phyloP scores from a whole-genome alignment of 2,113 vertebrate genomes.

The Terrapene triunguis region DNA sequence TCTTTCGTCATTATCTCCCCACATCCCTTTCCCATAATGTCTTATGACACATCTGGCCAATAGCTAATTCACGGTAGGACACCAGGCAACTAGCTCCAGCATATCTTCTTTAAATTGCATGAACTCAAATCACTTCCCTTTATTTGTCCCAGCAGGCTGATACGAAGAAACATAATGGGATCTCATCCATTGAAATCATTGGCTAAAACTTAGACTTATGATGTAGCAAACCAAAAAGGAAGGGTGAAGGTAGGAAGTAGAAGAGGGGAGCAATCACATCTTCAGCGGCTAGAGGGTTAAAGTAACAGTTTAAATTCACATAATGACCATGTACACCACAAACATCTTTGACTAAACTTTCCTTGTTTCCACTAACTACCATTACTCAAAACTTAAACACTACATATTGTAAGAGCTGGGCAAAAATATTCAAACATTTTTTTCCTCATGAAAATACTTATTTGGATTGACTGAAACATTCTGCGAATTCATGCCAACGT shows the following conservation, averaged over 20 bases:
- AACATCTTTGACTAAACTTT: background rate
- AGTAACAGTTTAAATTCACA: background rate
- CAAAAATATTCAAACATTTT: no score
- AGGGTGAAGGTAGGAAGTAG: background rate
- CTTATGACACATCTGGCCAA: background rate
- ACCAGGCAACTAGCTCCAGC: background rate
- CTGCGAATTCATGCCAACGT: no score
- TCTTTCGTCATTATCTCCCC: background rate
- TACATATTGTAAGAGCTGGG: background rate
- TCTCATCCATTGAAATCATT: background rate
- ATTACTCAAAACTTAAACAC: background rate
- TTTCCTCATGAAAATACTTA: no score
- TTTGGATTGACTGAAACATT: no score
- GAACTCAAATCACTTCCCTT: fast-evolving
- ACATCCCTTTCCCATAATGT: background rate
- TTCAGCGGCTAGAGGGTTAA: background rate
- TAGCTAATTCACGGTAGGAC: background rate
- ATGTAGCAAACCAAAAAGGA: background rate
- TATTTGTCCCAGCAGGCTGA: background rate
- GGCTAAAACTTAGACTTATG: background rate
- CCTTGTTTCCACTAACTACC: background rate
- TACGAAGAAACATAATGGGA: background rate
- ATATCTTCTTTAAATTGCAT: background rate
- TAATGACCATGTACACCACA: background rate
- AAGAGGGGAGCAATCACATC: background rate